These are phyloP conservation scores for Sarcophaga variegata DNA, from an alignment of 2,888 invertebrate genomes.

Conservation along the genomic window DNA sequence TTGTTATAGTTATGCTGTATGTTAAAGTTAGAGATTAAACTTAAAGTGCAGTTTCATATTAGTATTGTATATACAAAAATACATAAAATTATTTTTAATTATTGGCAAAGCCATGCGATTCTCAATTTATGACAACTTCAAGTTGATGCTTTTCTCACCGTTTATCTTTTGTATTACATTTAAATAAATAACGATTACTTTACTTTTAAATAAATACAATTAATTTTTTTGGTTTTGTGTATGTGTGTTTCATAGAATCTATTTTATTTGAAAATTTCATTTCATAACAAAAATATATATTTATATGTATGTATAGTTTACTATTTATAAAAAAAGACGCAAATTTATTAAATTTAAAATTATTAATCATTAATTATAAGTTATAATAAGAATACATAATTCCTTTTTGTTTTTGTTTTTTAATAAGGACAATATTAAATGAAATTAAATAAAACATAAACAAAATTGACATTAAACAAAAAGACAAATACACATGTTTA, in stretches of 20 bases:
- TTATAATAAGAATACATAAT: constrained; percentile 63
- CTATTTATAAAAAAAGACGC: constrained; percentile 66
- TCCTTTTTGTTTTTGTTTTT: constrained; percentile 22
- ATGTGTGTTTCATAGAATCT: constrained; percentile 61
- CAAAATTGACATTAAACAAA: constrained; percentile 14
- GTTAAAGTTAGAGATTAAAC: too few relatives aligned
- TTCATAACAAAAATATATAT: constrained; percentile 68
- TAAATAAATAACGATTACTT: constrained; percentile 45
- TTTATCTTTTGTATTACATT: constrained; percentile 68
- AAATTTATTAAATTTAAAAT: constrained; percentile 56
- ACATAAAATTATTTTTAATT: not conserved
- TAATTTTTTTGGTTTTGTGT: constrained; percentile 55
- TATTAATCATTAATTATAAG: constrained; percentile 51
- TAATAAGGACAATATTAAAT: constrained; percentile 47
- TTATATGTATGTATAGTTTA: constrained; percentile 69
- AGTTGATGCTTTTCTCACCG: constrained; percentile 64
- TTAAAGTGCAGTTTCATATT: too few relatives aligned
- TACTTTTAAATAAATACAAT: constrained; percentile 25
- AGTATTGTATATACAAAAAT: too few relatives aligned
- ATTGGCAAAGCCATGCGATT: constrained; percentile 67
- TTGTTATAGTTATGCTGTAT: too few relatives aligned
- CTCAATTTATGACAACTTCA: constrained; percentile 47
- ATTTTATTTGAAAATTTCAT: constrained; percentile 67
- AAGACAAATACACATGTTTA: constrained; percentile 38
- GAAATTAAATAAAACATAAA: constrained; percentile 8